Base-by-base conservation (phyloP, 2,113 vertebrate species). In the Mesoclemmys tuberculata region DNA sequence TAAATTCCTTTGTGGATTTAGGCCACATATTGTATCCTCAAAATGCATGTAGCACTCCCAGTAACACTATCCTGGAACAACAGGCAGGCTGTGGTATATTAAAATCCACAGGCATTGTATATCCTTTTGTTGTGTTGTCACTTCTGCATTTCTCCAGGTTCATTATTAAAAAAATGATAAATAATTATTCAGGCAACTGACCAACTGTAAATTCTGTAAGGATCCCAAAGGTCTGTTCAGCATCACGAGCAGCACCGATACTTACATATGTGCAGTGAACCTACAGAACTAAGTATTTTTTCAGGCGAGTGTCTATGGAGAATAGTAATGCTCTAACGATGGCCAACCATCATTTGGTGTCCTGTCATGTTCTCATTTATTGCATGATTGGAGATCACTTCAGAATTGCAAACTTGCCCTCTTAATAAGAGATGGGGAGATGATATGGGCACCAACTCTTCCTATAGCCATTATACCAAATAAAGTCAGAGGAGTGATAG, bases 291-390 rank as follows among this genome's bases (percentile, higher is more conserved):
- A 92, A 96, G 94, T 94, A 93, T 74, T 95, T 92, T 31, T 94
- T 90, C 92, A 90, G 89, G 74, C 90, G 16, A 52, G 75, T 93
- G 90, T 95, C 93, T 92, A 64, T 90, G 64, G 83, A 96, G 88
- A 95, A 95, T 96, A 97, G 96, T 95, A 97, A 88, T 84, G 93
- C 84, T 90, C 95, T 95, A 95, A 97, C 95, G 97, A 97, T 93
- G 92, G 80, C 92, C 93, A 98, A 97, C 97, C 97, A 96, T 98
- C 98, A 97, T 87, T 95, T 98, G 97, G 93, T 98, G 93, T 94
- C 71, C 74, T 95, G 88, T 96, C 97, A 64, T 96, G 90, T 94
- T 95, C 91, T 93, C 89, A 96, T 90, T 97, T 96, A 96, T 96
- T 93, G 95, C 97, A 95, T 96, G 90, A 96, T 96, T 93, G 93